A percentile compares a stretch with the other conserved stretches of the same genome.
Evolutionary conservation across 2,888 invertebrate genomes (phyloP).

Genomic region (Epirrhoe alternata): DNA sequence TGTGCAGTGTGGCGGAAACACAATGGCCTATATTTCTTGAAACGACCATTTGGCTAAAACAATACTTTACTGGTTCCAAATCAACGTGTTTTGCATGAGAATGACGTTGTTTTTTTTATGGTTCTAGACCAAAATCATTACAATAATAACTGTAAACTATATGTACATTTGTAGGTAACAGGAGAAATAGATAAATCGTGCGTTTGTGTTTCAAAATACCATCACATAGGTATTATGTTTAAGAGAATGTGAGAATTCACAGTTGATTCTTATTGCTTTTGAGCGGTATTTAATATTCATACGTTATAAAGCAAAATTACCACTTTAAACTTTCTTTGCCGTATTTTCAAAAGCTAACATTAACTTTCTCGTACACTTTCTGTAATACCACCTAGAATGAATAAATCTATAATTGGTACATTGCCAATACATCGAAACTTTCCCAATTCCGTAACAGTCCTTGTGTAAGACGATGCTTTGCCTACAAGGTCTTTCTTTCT

Average conservation of each 20-base stretch:
- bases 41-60: slow-evolving; percentile 23
- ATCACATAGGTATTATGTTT: background rate
- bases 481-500: background rate
- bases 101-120: background rate
- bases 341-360: slow-evolving; percentile 20
- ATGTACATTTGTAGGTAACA: background rate
- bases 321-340: slow-evolving; percentile 19
- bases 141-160: background rate
- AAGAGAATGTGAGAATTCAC: slow-evolving; percentile 29
- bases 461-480: background rate
- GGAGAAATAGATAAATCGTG: background rate
- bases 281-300: slow-evolving; percentile 25
- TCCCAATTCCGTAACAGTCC: background rate
- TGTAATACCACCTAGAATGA: slow-evolving; percentile 13
- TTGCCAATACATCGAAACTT: slow-evolving; percentile 15
- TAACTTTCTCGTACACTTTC: slow-evolving; percentile 31
- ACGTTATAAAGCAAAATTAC: slow-evolving; percentile 22
- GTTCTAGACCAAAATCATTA: background rate
- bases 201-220: background rate
- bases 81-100: slow-evolving; percentile 3
- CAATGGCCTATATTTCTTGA: slow-evolving; percentile 55
- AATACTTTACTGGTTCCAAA: slow-evolving; percentile 3
- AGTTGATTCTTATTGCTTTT: slow-evolving; percentile 29
- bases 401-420: slow-evolving; percentile 19
- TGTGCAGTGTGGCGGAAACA: slow-evolving; percentile 45